Percentiles rank a stretch among this genome's conserved stretches.
Evolutionary conservation across 2,888 invertebrate genomes (phyloP).

Genomic region (Diplazon laetatorius): DNA sequence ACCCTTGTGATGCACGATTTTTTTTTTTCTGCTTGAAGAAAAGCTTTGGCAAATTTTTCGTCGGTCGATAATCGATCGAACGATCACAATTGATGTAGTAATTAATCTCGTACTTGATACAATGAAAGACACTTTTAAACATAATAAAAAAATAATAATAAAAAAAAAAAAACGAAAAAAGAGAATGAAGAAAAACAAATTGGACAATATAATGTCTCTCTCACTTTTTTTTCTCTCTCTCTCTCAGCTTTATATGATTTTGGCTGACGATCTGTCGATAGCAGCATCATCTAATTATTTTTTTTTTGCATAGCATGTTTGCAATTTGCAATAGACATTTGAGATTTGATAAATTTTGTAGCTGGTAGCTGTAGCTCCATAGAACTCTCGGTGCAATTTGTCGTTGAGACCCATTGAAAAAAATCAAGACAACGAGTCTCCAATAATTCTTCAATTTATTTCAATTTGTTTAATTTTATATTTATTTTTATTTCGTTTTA

Average conservation of each 20-base stretch:
- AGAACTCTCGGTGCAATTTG: background rate
- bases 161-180: background rate
- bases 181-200: background rate
- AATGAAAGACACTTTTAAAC: too few relatives aligned
- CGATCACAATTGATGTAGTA: too few relatives aligned
- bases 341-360: conserved; percentile 11
- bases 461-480: too few relatives aligned
- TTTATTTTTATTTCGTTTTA: too few relatives aligned
- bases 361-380: conserved; percentile 1
- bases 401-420: background rate
- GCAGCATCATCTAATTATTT: too few relatives aligned
- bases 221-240: conserved; percentile 31
- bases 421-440: too few relatives aligned
- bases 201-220: background rate
- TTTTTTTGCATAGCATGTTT: conserved; percentile 42
- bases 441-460: too few relatives aligned
- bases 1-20: conserved; percentile 59
- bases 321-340: conserved; percentile 7
- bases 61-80: too few relatives aligned
- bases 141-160: background rate
- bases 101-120: too few relatives aligned
- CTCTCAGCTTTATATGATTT: conserved; percentile 28
- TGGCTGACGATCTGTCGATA: conserved; percentile 2
- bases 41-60: conserved; percentile 25
- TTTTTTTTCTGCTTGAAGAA: too few relatives aligned